phyloP scores from a whole-genome alignment of 2,797 vertebrate genomes.

The Notamacropus eugenii region DNA sequence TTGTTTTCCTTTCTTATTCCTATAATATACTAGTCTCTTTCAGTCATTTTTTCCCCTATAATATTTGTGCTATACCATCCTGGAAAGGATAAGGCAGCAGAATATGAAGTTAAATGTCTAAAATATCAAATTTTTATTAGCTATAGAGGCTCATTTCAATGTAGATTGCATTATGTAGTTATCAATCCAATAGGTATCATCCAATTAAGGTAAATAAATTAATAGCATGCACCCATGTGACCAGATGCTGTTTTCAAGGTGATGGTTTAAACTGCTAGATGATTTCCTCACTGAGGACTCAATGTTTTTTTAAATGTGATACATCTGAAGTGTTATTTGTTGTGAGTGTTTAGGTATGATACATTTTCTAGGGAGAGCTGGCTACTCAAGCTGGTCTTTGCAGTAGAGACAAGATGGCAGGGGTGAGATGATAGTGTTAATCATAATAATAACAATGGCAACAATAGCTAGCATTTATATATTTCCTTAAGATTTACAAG shows the following conservation, averaged over 20 bases:
- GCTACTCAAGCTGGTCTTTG: neutral
- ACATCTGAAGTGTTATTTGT: neutral
- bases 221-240: neutral
- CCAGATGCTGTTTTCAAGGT: neutral
- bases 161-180: neutral
- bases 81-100: neutral
- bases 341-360: neutral
- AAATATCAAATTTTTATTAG: neutral
- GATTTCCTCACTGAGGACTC: neutral
- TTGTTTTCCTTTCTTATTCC: neutral
- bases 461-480: neutral
- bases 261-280: neutral
- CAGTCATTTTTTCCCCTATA: neutral
- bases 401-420: neutral
- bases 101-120: neutral
- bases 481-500: neutral
- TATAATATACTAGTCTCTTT: neutral
- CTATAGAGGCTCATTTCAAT: neutral
- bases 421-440: neutral
- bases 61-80: neutral
- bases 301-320: neutral
- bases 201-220: neutral
- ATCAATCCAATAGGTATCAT: neutral
- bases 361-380: neutral
- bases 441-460: neutral